Conservation (phyloP, 2,113 vertebrate species). For the Origma solitaria region DNA sequence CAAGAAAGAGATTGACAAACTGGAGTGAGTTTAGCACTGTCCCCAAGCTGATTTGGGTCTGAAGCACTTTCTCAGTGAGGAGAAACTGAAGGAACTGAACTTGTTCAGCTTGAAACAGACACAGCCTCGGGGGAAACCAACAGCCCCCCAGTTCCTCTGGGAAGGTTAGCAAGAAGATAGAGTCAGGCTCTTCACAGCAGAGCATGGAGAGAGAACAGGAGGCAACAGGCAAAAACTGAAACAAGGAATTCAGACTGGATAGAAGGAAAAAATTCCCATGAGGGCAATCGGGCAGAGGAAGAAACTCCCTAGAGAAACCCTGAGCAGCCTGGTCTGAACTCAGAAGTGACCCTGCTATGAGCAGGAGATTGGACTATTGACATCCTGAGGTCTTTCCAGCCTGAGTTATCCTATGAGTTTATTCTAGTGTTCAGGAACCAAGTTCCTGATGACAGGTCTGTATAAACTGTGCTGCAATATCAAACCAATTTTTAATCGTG, state of each 20-base stretch:
- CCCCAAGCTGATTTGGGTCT: not conserved
- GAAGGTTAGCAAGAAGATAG: not conserved
- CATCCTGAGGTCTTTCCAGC: not conserved
- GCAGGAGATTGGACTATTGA: not conserved
- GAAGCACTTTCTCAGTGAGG: not conserved
- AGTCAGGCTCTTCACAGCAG: not conserved
- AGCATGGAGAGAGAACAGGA: not conserved
- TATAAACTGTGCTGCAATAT: not conserved
- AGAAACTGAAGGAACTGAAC: not conserved
- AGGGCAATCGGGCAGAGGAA: not conserved
- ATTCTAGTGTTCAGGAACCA: not conserved
- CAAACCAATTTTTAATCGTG: not conserved
- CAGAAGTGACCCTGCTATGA: not conserved
- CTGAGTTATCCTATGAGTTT: not conserved
- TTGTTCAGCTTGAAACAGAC: not conserved
- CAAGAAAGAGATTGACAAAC: not conserved
- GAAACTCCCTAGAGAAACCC: not conserved
- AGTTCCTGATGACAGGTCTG: not conserved
- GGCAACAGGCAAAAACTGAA: not conserved
- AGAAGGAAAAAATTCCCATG: not conserved
- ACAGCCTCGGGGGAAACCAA: not conserved
- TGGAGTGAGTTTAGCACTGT: not conserved
- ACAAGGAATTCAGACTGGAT: not conserved
- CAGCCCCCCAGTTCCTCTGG: not conserved
- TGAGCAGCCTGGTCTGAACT: not conserved